These are phyloP conservation scores for Psylliodes chrysocephalus DNA, from an alignment of 2,888 invertebrate genomes.

Conservation along the genomic window DNA sequence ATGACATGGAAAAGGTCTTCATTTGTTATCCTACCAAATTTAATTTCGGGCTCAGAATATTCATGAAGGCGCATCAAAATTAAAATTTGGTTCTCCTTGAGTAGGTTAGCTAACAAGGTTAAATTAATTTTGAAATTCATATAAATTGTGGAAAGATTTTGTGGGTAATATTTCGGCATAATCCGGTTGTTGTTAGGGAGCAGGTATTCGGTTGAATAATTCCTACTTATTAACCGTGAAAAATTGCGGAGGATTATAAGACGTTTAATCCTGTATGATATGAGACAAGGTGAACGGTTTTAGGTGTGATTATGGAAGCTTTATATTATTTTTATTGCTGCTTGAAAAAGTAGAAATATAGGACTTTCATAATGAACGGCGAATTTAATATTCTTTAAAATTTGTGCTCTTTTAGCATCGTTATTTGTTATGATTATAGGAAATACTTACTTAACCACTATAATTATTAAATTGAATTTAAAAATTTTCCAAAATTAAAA, in stretches of 20 bases:
- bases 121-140: constrained; percentile 28
- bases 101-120: constrained; percentile 32
- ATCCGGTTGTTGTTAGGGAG: constrained; percentile 19
- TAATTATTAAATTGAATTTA: too few relatives aligned
- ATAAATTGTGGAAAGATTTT: constrained; percentile 29
- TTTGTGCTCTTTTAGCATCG: too few relatives aligned
- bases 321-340: too few relatives aligned
- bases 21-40: constrained; percentile 47
- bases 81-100: constrained; percentile 34
- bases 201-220: constrained; percentile 20
- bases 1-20: constrained; percentile 31
- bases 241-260: constrained; percentile 20
- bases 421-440: too few relatives aligned
- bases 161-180: constrained; percentile 23
- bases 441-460: too few relatives aligned
- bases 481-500: too few relatives aligned
- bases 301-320: too few relatives aligned
- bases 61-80: constrained; percentile 34
- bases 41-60: constrained; percentile 49
- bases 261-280: constrained; percentile 15
- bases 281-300: constrained; percentile 9
- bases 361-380: too few relatives aligned
- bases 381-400: too few relatives aligned
- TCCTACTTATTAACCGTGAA: constrained; percentile 22
- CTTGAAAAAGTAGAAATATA: too few relatives aligned